These are phyloP conservation scores for Butorides virescens DNA, from an alignment of 2,113 vertebrate species.

Conservation along the genomic window DNA sequence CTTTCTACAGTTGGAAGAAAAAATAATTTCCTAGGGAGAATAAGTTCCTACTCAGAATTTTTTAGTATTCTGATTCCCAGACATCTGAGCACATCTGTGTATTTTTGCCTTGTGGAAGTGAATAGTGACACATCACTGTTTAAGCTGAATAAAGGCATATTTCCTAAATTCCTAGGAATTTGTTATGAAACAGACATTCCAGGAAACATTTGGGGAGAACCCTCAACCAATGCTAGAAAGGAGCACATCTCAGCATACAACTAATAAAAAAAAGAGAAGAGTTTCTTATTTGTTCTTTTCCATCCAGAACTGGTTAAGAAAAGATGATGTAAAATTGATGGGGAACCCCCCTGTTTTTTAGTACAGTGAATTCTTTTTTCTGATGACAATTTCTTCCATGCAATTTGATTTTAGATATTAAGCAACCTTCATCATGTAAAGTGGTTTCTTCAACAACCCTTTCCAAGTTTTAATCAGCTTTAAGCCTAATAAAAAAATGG, in stretches of 20 bases:
- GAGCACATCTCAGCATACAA: not conserved
- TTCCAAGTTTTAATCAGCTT: not conserved
- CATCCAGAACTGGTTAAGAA: not conserved
- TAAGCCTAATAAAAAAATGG: not conserved
- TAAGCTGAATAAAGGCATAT: not conserved
- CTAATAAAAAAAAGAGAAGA: not conserved
- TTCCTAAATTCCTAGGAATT: not conserved
- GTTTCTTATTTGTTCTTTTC: not conserved
- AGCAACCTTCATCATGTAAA: not conserved
- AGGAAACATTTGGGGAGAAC: not conserved
- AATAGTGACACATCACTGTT: not conserved
- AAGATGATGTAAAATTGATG: not conserved
- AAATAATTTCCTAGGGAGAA: not conserved
- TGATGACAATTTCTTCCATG: not conserved
- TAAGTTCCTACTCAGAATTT: not conserved
- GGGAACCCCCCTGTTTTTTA: not conserved
- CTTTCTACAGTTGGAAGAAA: not conserved
- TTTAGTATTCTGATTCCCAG: not conserved
- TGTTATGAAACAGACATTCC: not conserved
- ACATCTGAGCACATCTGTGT: not conserved
- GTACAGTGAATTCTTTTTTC: not conserved
- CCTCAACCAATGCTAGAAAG: not conserved
- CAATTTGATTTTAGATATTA: not conserved
- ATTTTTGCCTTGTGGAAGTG: not conserved
- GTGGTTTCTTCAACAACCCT: not conserved